Conservation (phyloP, 2,113 vertebrate species). For the Engystomops pustulosus region DNA sequence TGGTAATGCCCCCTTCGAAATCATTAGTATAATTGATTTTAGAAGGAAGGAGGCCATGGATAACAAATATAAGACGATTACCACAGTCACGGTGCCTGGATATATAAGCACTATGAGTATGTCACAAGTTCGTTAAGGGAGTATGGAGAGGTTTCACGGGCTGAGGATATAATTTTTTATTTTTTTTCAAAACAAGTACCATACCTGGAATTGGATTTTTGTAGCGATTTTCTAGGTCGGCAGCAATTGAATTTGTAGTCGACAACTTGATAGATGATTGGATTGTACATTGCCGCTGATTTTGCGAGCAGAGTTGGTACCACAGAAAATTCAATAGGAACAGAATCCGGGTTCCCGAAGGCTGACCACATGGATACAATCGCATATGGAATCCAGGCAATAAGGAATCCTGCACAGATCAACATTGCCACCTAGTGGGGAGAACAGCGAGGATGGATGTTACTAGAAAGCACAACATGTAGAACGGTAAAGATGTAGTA, state of each 20-base stretch:
- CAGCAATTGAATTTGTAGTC: constrained; percentile 79
- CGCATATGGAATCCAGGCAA: constrained; percentile 95
- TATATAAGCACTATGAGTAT: too few relatives aligned
- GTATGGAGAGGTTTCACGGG: too few relatives aligned
- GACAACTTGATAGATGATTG: constrained; percentile 93
- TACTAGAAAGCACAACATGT: neutral
- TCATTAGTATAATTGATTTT: too few relatives aligned
- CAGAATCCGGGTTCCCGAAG: constrained; percentile 83
- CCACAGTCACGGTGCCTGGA: too few relatives aligned
- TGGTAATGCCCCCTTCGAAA: too few relatives aligned
- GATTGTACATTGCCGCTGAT: constrained; percentile 96
- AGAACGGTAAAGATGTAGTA: neutral
- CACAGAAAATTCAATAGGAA: constrained; percentile 88
- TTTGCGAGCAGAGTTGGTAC: constrained; percentile 91
- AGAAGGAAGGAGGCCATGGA: too few relatives aligned
- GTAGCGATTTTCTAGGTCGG: constrained; percentile 66
- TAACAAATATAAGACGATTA: too few relatives aligned
- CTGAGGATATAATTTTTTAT: too few relatives aligned
- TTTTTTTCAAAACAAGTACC: too few relatives aligned
- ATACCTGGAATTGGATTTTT: constrained; percentile 71
- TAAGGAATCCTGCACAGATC: constrained; percentile 93
- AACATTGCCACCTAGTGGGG: constrained; percentile 88
- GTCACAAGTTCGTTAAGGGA: too few relatives aligned
- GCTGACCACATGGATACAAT: constrained; percentile 92
- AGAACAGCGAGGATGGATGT: constrained; percentile 32